Evolutionary conservation across 2,113 vertebrate genomes (phyloP).

Genomic region (Solea senegalensis): DNA sequence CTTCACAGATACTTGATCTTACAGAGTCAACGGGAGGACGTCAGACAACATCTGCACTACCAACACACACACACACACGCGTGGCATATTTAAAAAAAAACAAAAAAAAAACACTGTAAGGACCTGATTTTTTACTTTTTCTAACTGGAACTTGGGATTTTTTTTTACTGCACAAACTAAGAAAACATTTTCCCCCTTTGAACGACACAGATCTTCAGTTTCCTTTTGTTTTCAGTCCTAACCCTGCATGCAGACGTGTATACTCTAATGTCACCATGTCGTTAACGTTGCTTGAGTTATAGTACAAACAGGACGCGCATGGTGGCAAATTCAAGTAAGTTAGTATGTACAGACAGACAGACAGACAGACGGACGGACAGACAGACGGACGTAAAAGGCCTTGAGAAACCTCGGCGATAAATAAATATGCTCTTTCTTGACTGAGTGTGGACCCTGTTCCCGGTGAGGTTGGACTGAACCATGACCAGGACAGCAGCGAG

Average conservation of each 20-base stretch:
- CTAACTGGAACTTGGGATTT: slow-evolving; percentile 1
- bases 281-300: slow-evolving; percentile 69
- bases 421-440: slow-evolving; percentile 49
- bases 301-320: slow-evolving; percentile 70
- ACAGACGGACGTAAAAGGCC: slow-evolving; percentile 8
- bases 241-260: slow-evolving; percentile 74
- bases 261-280: slow-evolving; percentile 56
- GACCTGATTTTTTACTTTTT: slow-evolving; percentile 7
- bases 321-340: slow-evolving; percentile 76
- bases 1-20: slow-evolving; percentile 8
- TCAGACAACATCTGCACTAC: not conserved
- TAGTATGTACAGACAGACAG: slow-evolving; percentile 70
- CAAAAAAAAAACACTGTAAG: slow-evolving; percentile 7
- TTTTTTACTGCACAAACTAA: not conserved
- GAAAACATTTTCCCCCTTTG: slow-evolving; percentile 6
- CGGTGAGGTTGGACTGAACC: slow-evolving; percentile 20
- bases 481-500: slow-evolving; percentile 43
- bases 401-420: slow-evolving; percentile 34
- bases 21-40: not conserved
- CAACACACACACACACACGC: not conserved
- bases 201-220: slow-evolving; percentile 4
- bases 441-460: slow-evolving; percentile 49
- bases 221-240: slow-evolving; percentile 48
- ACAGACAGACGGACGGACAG: no score
- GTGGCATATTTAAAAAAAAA: slow-evolving; percentile 8